A percentile compares a stretch with the other conserved stretches of the same genome.
phyloP scores from a whole-genome alignment of 2,113 vertebrate genomes.

The Circaetus gallicus region DNA sequence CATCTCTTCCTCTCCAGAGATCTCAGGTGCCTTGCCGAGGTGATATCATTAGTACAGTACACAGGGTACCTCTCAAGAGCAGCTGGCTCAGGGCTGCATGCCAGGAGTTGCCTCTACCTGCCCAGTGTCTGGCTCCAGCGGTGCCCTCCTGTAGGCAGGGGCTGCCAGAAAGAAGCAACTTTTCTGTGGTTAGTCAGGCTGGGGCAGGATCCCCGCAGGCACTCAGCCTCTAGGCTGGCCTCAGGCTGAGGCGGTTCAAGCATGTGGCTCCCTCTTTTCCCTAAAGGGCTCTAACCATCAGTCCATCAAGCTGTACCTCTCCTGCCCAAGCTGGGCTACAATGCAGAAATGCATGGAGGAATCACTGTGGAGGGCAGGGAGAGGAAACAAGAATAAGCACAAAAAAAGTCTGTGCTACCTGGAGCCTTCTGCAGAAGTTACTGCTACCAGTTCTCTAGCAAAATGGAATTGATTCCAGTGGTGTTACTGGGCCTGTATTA shows the following conservation, averaged over 20 bases:
- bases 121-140: not conserved
- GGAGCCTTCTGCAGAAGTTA: not conserved
- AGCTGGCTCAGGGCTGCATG: not conserved
- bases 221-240: not conserved
- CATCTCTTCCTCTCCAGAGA: not conserved
- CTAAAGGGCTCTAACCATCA: not conserved
- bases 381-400: not conserved
- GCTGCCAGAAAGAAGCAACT: not conserved
- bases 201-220: not conserved
- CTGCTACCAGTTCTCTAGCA: not conserved
- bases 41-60: not conserved
- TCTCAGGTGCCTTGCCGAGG: not conserved
- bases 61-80: not conserved
- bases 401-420: not conserved
- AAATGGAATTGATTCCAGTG: not conserved
- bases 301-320: not conserved
- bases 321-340: not conserved
- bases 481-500: not conserved
- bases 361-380: not conserved
- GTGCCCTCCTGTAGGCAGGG: not conserved
- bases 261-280: not conserved
- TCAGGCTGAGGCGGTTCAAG: accelerated
- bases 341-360: not conserved
- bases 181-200: not conserved
- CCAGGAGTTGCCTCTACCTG: not conserved